phyloP scores from a whole-genome alignment of 2,797 vertebrate species.

The Sebastes steindachneri region DNA sequence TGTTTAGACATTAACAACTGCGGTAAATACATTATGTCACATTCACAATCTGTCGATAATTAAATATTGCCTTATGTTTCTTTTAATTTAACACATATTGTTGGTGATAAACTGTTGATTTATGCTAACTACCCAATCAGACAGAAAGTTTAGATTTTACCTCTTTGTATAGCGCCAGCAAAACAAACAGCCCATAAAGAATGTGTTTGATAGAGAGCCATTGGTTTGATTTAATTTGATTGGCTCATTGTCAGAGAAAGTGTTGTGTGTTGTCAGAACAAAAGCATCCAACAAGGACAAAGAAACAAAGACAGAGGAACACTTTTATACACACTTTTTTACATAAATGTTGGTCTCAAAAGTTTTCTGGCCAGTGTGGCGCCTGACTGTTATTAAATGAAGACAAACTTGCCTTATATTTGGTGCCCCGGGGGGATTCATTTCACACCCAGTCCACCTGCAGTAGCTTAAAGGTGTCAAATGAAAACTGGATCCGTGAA shows the following conservation, averaged over 20 bases:
- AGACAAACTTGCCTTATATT: neutral
- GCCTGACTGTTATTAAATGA: neutral
- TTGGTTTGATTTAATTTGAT: slow-evolving; percentile 15
- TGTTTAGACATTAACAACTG: neutral
- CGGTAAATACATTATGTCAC: neutral
- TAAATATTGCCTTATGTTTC: neutral
- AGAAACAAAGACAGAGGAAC: neutral
- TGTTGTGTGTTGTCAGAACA: neutral
- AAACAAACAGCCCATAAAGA: neutral
- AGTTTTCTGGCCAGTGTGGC: neutral
- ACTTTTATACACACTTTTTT: neutral
- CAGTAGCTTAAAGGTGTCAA: neutral
- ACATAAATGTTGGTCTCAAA: neutral
- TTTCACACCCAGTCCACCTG: slow-evolving; percentile 4
- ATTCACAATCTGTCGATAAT: neutral
- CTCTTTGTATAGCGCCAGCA: neutral
- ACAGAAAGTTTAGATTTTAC: neutral
- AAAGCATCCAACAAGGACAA: neutral
- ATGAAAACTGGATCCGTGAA: neutral
- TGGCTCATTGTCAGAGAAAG: slow-evolving; percentile 3
- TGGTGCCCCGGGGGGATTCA: neutral
- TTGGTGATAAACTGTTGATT: slow-evolving; percentile 3
- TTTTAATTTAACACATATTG: neutral
- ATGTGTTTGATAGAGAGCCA: neutral
- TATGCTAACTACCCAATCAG: slow-evolving; percentile 6